These are phyloP conservation scores for Bolborhynchus lineola DNA, from an alignment of 2,113 vertebrate genomes.

Conservation along the genomic window DNA sequence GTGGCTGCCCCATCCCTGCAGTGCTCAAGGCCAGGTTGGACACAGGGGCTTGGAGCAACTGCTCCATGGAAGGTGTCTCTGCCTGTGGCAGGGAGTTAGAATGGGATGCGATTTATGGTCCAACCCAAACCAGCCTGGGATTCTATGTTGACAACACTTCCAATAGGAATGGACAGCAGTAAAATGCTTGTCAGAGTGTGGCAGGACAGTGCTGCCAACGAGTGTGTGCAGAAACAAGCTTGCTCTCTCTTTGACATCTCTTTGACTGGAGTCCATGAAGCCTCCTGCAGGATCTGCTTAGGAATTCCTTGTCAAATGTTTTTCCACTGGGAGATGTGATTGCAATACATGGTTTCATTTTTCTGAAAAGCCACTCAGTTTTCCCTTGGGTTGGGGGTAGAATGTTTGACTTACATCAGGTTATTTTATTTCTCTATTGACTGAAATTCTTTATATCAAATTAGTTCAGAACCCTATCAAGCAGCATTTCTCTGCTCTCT, in stretches of 20 bases:
- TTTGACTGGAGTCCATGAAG: background rate
- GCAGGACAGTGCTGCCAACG: background rate
- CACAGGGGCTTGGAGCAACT: background rate
- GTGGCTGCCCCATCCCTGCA: too few relatives aligned
- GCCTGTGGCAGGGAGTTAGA: background rate
- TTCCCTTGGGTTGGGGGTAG: background rate
- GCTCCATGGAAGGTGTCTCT: background rate
- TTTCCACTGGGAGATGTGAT: background rate
- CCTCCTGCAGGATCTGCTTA: background rate
- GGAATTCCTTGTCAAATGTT: background rate
- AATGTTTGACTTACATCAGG: background rate
- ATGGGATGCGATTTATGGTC: background rate
- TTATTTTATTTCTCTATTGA: background rate
- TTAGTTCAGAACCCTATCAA: background rate
- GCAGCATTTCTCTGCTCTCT: background rate
- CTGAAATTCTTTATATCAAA: background rate
- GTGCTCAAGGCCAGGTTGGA: too few relatives aligned
- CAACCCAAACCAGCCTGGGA: background rate
- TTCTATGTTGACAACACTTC: background rate
- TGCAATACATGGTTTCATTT: background rate
- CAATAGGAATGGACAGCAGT: background rate
- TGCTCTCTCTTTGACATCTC: background rate
- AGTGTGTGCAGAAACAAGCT: background rate
- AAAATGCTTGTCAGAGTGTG: rapidly evolving
- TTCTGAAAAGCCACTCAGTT: background rate